A percentile compares a stretch with the other conserved stretches of the same genome.
phyloP scores from a whole-genome alignment of 2,113 vertebrate genomes.

The Bufo gargarizans region DNA sequence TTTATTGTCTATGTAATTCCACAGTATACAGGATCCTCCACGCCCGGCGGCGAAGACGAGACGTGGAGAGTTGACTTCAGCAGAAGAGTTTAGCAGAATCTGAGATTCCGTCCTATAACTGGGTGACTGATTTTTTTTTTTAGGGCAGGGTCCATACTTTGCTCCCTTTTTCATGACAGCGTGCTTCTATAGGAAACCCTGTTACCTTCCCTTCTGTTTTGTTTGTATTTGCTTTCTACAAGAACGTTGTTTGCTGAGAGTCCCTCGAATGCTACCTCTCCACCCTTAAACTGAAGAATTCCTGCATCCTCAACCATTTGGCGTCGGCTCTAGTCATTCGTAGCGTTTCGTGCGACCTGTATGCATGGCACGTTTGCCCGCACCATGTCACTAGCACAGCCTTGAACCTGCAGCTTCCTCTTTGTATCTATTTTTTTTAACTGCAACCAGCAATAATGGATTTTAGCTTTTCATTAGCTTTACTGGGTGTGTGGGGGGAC shows the following conservation, averaged over 20 bases:
- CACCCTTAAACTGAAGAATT: conserved; percentile 5
- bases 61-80: neutral
- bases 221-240: neutral
- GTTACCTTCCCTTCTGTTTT: neutral
- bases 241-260: conserved; percentile 24
- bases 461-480: neutral
- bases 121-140: neutral
- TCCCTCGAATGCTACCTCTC: neutral
- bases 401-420: too few relatives aligned
- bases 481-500: too few relatives aligned
- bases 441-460: neutral
- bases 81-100: conserved; percentile 38
- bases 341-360: neutral
- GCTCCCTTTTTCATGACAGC: neutral
- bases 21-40: conserved; percentile 1
- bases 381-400: too few relatives aligned
- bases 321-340: neutral
- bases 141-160: neutral
- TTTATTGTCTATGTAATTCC: conserved; percentile 9
- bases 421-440: neutral
- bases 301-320: neutral
- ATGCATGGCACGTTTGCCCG: neutral
- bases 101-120: neutral
- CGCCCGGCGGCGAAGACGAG: neutral
- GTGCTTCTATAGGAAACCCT: conserved; percentile 32